phyloP scores from a whole-genome alignment of 2,888 invertebrate genomes.

The Leptogaster cylindrica region DNA sequence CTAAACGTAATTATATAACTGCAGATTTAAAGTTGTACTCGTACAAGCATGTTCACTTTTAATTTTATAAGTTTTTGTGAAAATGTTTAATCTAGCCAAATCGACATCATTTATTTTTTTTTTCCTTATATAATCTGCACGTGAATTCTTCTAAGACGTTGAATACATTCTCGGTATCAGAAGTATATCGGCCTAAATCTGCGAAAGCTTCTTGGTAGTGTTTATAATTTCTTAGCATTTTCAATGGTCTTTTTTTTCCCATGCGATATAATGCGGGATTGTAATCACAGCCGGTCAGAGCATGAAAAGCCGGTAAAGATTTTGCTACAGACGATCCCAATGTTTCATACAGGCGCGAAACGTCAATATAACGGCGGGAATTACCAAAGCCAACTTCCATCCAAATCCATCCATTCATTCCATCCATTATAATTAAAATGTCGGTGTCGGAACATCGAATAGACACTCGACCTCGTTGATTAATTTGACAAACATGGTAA shows the following conservation, averaged over 20 bases:
- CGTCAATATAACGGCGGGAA: neutral
- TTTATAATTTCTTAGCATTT: neutral
- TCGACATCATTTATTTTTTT: no score
- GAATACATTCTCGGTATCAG: no score
- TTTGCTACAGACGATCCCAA: neutral
- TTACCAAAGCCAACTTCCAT: neutral
- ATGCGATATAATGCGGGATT: neutral
- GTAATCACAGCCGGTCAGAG: neutral
- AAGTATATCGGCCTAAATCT: no score
- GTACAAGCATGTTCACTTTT: no score
- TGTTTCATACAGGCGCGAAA: neutral
- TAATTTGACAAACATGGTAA: conserved; percentile 53
- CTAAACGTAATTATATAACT: conserved; percentile 44
- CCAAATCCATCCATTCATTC: neutral
- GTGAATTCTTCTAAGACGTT: no score
- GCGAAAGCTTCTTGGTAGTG: neutral
- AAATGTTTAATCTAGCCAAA: no score
- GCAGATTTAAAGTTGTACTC: conserved; percentile 47
- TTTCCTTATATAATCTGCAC: no score
- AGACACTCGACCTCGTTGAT: conserved; percentile 46
- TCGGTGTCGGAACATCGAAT: conserved; percentile 3
- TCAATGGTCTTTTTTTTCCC: neutral
- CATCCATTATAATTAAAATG: conserved; percentile 24
- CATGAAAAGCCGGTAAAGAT: neutral
- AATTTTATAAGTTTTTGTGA: no score